Base-by-base conservation (phyloP, 2,888 invertebrate species). In the Mechanitis mazaeus region DNA sequence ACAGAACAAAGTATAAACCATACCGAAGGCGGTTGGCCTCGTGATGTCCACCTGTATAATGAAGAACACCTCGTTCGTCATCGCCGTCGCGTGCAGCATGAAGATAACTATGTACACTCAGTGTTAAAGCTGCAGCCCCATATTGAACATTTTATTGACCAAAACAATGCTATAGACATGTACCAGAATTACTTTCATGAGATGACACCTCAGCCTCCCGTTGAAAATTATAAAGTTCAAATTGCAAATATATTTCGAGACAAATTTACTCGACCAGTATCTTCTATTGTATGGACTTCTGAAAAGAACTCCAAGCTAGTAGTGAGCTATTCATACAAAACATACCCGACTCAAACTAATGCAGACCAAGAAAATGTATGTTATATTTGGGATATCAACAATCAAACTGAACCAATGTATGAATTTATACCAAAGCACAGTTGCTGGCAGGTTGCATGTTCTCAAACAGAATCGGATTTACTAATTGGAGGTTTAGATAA, bases 11-110 rank as follows among this genome's bases (percentile, higher is more conserved):
- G 94, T 9, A 91, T 96, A 76, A 92, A 92, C 70, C 96, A 96
- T 78, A 88, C 87, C 12, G 96, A 96, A 81, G 96, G 96, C 64
- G 96, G 96, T 28, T 96, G 96, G 96, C 95, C 96, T 1, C 93
- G 93, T 73, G 96, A 96, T 68, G 86, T 94, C 9, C 92, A 93
- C 67, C 79, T 85, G 63, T 81, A 87, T 55, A 93, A 93, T 73
- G 91, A 93, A 69, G 96, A 96, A 70, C 94, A 94, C 74, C 92
- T 94, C 7, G 78, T 90, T 53, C 91, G 96, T 59, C 94, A 94
- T 79, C 91, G 94, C 59, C 94, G 96, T 69, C 95, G 95, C 77
- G 90, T 95, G 33, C 94, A 94, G 78, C 95, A 95, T 69, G 96
- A 96, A 64, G 96, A 96, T 72, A 83, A 85, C 59, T 96, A 95